These are phyloP conservation scores for Tetragonula carbonaria DNA, from an alignment of 2,888 invertebrate genomes.

Conservation along the genomic window DNA sequence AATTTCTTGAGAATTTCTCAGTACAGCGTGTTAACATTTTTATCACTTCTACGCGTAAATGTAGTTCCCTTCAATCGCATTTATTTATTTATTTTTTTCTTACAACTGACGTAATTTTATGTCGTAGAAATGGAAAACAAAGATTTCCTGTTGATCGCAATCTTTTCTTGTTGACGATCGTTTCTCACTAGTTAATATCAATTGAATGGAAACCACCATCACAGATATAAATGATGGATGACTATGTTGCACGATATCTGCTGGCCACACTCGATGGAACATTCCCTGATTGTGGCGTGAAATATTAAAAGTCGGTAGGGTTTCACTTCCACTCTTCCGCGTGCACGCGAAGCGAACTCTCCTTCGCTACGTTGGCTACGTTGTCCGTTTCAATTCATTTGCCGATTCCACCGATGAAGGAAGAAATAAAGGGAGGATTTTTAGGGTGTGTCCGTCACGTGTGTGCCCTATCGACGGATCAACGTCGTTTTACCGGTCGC, in stretches of 20 bases:
- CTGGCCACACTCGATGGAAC: conserved; percentile 24
- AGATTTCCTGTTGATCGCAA: neutral
- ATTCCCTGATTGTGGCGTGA: conserved; percentile 27
- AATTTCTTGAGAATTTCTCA: too few relatives aligned
- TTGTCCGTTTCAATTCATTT: neutral
- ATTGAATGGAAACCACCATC: too few relatives aligned
- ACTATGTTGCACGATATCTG: conserved; percentile 16
- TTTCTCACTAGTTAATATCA: neutral
- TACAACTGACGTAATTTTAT: neutral
- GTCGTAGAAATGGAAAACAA: neutral
- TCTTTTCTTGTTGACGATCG: neutral
- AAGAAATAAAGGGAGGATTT: conserved; percentile 39
- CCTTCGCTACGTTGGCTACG: neutral
- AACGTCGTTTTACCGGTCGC: conserved; percentile 54
- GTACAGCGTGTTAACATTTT: too few relatives aligned
- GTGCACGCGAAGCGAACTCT: neutral
- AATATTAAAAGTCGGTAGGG: conserved; percentile 39
- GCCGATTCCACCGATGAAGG: conserved; percentile 10
- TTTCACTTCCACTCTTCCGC: neutral
- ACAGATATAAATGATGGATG: neutral
- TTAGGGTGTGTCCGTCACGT: conserved; percentile 62
- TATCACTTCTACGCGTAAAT: too few relatives aligned
- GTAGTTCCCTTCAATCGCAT: too few relatives aligned
- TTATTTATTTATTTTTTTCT: neutral
- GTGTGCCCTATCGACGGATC: conserved; percentile 50